phyloP scores from a whole-genome alignment of 2,888 invertebrate species.

The Microchrysa polita region DNA sequence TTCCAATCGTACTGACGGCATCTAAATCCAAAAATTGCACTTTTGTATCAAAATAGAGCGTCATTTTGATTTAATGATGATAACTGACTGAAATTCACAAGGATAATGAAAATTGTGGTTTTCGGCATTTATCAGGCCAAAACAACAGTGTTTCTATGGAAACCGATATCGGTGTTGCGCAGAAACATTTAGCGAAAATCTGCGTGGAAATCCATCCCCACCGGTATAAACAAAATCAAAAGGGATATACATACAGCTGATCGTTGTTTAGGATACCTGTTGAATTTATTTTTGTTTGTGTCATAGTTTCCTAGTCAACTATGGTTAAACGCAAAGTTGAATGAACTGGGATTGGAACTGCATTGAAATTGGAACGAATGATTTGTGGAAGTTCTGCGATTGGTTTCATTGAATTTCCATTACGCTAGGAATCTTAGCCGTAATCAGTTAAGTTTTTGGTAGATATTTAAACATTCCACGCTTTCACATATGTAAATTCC shows the following conservation, averaged over 20 bases:
- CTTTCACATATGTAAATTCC: too few species aligned
- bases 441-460: too few species aligned
- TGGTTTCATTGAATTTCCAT: too few species aligned
- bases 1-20: conserved; percentile 81
- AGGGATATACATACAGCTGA: not conserved
- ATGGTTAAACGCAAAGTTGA: too few species aligned
- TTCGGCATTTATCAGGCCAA: conserved; percentile 14
- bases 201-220: too few species aligned
- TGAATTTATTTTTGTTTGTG: not conserved
- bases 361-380: too few species aligned
- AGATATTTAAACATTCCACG: too few species aligned
- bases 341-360: too few species aligned
- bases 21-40: conserved; percentile 79
- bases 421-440: too few species aligned
- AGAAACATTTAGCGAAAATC: too few species aligned
- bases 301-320: not conserved
- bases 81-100: conserved; percentile 10
- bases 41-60: conserved; percentile 84
- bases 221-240: not conserved
- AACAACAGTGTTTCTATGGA: conserved; percentile 4
- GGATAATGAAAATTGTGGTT: not conserved
- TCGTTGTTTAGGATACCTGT: not conserved
- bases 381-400: too few species aligned
- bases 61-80: conserved; percentile 75
- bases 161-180: not conserved